Evolutionary conservation across 30 jellyfish, hydroid and myxozoan species (phyloP), one percentile per base, ranked within the genome.

Genomic region (Chrysaora quinquecirrha): DNA sequence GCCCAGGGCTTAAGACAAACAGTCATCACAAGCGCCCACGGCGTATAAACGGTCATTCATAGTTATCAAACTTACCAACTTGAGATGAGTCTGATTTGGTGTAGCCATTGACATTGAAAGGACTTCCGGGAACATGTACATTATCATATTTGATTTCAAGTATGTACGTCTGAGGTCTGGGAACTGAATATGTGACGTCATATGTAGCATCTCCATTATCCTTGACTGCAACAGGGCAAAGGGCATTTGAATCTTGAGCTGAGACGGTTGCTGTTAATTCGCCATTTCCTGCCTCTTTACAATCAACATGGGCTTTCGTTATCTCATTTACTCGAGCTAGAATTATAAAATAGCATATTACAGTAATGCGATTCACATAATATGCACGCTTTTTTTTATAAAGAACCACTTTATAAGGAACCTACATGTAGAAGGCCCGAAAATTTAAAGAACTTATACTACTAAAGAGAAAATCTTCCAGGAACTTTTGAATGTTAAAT

Each of bases 91-190:
- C 82, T 34, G 95, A 80, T 32, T 49, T 68, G 75, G 77, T 79
- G 73, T 84, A 64, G 12, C 88, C 98, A 70, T 73, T 84, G 38
- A 93, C 91, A 10, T 50, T 73, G 56, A 94, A 94, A 10, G 99
- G 99, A 65, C 99, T 94, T 27, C 99, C 99, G 18, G 84, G 90
- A 3, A 94, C 77, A 46, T 94, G 94, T 1, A 28, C 78, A 30
- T 88, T 96, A 52, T 88, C 95, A 89, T 97, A 94, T 9, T 72
- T 70, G 30, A 94, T 76, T 30, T 62, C 68, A 19, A 87, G 49
- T 16, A 65, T 76, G 56, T 94, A 94, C 1, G 85, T 73, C 11
- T 96, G 97, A 20, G 97, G 49, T 12, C 64, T 62, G 7, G 95
- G 95, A 3, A 97, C 95, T 16, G 97, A 89, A 52, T 78, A 94